phyloP scores from a whole-genome alignment of 1,140 invertebrate species.

The Vanessa atalanta region DNA sequence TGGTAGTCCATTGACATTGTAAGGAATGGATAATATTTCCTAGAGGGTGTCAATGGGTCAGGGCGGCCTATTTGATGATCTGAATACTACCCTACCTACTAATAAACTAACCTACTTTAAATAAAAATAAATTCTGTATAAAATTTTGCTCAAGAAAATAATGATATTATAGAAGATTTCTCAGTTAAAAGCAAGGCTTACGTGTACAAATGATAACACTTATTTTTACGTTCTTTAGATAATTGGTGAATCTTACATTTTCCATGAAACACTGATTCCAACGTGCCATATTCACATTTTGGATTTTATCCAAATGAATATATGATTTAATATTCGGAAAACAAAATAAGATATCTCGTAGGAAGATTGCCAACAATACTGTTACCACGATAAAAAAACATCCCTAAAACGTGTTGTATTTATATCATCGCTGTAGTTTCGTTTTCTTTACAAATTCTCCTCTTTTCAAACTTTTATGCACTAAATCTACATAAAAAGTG shows the following conservation, averaged over 20 bases:
- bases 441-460: neutral
- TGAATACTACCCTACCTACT: too few relatives aligned
- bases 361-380: constrained; percentile 26
- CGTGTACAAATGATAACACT: neutral
- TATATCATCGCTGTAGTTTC: constrained; percentile 14
- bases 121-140: too few relatives aligned
- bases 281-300: neutral
- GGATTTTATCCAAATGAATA: constrained; percentile 22
- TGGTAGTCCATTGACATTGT: too few relatives aligned
- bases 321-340: constrained; percentile 6
- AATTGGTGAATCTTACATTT: neutral
- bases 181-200: too few relatives aligned
- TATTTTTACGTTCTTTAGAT: neutral
- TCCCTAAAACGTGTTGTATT: constrained; percentile 19
- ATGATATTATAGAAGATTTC: too few relatives aligned
- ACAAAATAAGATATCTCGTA: constrained; percentile 18
- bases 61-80: too few relatives aligned
- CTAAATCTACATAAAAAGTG: constrained; percentile 12
- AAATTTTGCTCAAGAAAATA: too few relatives aligned
- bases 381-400: constrained; percentile 3
- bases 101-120: too few relatives aligned
- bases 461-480: neutral
- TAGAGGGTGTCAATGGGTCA: too few relatives aligned
- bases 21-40: too few relatives aligned
- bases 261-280: neutral